phyloP scores from a whole-genome alignment of 2,888 invertebrate species.

The Ctenicera cuprea region DNA sequence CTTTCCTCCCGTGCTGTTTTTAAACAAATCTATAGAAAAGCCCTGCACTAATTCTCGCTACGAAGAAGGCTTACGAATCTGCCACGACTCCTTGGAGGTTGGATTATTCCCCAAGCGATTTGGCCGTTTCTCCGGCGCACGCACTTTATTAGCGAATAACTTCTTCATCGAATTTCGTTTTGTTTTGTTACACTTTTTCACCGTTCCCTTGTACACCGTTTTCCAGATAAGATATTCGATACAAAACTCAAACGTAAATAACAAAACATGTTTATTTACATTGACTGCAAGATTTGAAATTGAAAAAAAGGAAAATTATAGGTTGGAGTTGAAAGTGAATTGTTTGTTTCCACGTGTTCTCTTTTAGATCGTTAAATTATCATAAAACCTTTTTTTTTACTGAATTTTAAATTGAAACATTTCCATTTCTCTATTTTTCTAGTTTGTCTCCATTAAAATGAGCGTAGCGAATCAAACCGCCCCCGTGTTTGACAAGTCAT shows the following conservation, averaged over 20 bases:
- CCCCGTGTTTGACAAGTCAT: constrained; percentile 54
- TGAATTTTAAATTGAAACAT: not conserved
- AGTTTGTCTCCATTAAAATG: constrained; percentile 5
- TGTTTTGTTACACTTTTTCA: constrained; percentile 20
- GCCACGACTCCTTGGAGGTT: constrained; percentile 35
- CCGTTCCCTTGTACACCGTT: not conserved
- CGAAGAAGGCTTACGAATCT: constrained; percentile 34
- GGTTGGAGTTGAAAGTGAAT: too few relatives aligned
- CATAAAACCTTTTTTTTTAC: not conserved
- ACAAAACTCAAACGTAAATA: not conserved
- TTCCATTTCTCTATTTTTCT: not conserved
- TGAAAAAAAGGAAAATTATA: too few relatives aligned
- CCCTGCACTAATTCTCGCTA: constrained; percentile 28
- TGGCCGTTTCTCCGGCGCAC: constrained; percentile 26
- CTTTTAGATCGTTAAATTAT: not conserved
- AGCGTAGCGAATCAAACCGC: constrained; percentile 23
- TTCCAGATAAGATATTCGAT: not conserved
- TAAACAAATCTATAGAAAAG: constrained; percentile 37
- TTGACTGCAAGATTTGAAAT: too few relatives aligned
- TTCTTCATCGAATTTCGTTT: constrained; percentile 30
- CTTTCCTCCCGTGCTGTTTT: constrained; percentile 18
- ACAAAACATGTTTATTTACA: too few relatives aligned
- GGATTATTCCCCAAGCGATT: constrained; percentile 43
- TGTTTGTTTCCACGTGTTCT: too few relatives aligned
- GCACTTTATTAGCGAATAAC: constrained; percentile 42